phyloP scores from a whole-genome alignment of 1,140 invertebrate species.

The Cryptotermes secundus region DNA sequence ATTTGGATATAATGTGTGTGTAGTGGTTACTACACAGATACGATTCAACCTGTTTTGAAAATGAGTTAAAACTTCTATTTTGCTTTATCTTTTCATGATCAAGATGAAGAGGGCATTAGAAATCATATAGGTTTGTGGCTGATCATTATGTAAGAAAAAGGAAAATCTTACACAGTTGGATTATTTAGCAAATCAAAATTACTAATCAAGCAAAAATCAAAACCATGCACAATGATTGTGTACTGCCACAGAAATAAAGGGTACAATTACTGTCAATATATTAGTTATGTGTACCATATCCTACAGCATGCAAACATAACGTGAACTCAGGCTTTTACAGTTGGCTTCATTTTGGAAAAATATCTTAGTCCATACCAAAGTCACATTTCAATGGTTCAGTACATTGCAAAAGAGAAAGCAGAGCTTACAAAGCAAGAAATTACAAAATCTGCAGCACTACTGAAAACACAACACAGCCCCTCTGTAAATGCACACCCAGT shows the following conservation, averaged over 20 bases:
- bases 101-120: too few relatives aligned
- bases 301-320: not conserved
- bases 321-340: not conserved
- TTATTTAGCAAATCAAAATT: not conserved
- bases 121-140: not conserved
- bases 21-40: too few relatives aligned
- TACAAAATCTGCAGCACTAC: not conserved
- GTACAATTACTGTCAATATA: not conserved
- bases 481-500: too few relatives aligned
- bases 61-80: too few relatives aligned
- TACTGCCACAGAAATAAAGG: not conserved
- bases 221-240: not conserved
- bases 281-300: not conserved
- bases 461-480: too few relatives aligned
- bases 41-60: too few relatives aligned
- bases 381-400: not conserved
- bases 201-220: not conserved
- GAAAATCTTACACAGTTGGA: not conserved
- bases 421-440: too few relatives aligned
- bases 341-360: not conserved
- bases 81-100: too few relatives aligned
- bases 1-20: too few relatives aligned
- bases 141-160: not conserved
- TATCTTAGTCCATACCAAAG: not conserved
- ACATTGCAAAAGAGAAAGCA: not conserved